Percentiles rank a stretch among this genome's conserved stretches.
Evolutionary conservation across 64 coral and sea anemone species (phyloP).

Genomic region (Porites lutea): DNA sequence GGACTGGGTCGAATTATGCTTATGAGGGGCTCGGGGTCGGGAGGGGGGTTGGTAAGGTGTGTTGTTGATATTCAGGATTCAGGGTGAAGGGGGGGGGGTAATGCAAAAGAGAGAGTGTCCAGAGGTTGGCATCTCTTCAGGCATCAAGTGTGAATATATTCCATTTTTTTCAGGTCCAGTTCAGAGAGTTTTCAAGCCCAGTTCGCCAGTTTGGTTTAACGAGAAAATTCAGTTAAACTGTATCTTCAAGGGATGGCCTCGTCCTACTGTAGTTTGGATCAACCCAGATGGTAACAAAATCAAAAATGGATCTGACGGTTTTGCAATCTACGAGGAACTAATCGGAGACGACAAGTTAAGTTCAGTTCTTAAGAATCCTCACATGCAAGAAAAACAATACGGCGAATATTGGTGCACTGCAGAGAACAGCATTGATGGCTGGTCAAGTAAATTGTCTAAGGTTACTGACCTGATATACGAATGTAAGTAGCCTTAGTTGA

Average conservation of each 20-base stretch:
- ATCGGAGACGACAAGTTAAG: not conserved
- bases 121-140: too few species aligned
- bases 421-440: not conserved
- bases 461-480: not conserved
- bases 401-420: not conserved
- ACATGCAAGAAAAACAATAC: not conserved
- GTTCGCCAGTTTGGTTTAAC: not conserved
- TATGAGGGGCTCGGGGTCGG: too few species aligned
- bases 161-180: not conserved
- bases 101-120: too few species aligned
- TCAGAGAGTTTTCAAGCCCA: not conserved
- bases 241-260: not conserved
- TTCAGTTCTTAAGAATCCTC: not conserved
- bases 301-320: not conserved
- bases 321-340: not conserved
- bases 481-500: not conserved
- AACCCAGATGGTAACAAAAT: not conserved
- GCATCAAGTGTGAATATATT: too few species aligned
- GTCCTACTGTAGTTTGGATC: not conserved
- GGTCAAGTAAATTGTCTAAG: not conserved
- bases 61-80: too few species aligned
- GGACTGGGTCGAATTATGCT: too few species aligned
- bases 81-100: too few species aligned
- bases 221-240: not conserved
- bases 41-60: too few species aligned